Evolutionary conservation across 2,113 vertebrate genomes (phyloP), one percentile per base, ranked within the genome.

Genomic region (Vulpes lagopus): DNA sequence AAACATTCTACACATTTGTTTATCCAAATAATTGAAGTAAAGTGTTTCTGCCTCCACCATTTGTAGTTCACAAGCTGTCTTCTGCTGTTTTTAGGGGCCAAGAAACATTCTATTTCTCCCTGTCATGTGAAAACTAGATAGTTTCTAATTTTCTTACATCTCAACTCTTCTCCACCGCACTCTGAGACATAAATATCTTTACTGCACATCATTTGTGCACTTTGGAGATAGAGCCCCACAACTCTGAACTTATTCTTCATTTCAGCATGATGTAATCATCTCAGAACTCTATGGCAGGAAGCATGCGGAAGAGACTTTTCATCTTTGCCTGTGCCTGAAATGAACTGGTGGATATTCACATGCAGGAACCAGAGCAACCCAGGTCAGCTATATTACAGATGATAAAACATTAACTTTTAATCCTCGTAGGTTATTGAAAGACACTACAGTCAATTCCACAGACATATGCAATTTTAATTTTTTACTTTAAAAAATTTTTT

Each of bases 331-430:
- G 17, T 93, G 80, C 76, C 79, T 89, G 55, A 91, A 94, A 59
- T 65, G 60, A 94, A 62, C 57, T 80, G 27, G 23, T 35, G 32
- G 57, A n/a, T 62, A 80, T 69, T 88, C 71, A 80, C 17, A 64
- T 5, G 2, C 93, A 73, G 73, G 57, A 71, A 83, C 67, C 71
- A 59, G 85, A 86, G 65, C 94, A 49, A 53, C 20, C 38, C 32
- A 22, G 65, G 62, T 57, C 59, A 74, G 62, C 43, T 96, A 23
- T 43, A 20, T 35, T 73, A 82, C 5, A 55, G 32, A 79, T 27
- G 73, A 74, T 94, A 65, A 86, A 91, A 87, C 62, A 55, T 82
- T 53, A 78, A 78, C 55, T 74, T 87, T 79, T 91, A 80, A 49
- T 93, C 57, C 78, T 84, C 27, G n/a, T 64, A 65, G 23, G 11